phyloP scores from a whole-genome alignment of 2,797 vertebrate genomes.

The Chiroxiphia lanceolata region DNA sequence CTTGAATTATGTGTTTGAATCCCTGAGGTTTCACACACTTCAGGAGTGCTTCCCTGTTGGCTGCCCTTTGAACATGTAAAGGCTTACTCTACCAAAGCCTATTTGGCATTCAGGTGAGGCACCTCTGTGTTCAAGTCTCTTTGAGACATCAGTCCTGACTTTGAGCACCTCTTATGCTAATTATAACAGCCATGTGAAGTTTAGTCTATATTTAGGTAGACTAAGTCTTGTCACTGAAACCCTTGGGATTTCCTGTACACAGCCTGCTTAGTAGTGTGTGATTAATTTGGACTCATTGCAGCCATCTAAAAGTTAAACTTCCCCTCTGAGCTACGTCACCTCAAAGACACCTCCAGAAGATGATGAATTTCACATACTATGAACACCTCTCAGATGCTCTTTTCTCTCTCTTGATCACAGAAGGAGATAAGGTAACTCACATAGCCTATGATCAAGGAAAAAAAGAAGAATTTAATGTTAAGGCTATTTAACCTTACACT shows the following conservation, averaged over 20 bases:
- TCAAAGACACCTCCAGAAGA: not conserved
- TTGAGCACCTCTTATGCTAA: accelerated
- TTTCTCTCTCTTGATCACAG: not conserved
- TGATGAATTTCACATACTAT: not conserved
- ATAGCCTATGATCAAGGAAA: not conserved
- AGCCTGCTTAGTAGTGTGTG: not conserved
- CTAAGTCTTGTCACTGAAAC: not conserved
- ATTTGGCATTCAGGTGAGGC: not conserved
- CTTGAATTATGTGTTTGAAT: accelerated
- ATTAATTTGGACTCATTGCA: not conserved
- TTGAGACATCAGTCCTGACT: not conserved
- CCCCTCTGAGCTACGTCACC: not conserved
- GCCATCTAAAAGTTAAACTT: not conserved
- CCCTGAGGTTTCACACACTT: not conserved
- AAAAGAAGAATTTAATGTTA: not conserved
- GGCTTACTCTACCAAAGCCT: not conserved
- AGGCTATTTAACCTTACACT: not conserved
- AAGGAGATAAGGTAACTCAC: not conserved
- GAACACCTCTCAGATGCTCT: not conserved
- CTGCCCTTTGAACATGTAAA: not conserved
- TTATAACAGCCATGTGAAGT: not conserved
- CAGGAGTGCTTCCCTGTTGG: not conserved
- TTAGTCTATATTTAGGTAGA: not conserved
- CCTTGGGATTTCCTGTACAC: not conserved
- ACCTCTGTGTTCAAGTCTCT: not conserved